A percentile compares a stretch with the other conserved stretches of the same genome.
Evolutionary conservation across 2,797 vertebrate genomes (phyloP).

Genomic region (Oryzias dopingdopingensis): DNA sequence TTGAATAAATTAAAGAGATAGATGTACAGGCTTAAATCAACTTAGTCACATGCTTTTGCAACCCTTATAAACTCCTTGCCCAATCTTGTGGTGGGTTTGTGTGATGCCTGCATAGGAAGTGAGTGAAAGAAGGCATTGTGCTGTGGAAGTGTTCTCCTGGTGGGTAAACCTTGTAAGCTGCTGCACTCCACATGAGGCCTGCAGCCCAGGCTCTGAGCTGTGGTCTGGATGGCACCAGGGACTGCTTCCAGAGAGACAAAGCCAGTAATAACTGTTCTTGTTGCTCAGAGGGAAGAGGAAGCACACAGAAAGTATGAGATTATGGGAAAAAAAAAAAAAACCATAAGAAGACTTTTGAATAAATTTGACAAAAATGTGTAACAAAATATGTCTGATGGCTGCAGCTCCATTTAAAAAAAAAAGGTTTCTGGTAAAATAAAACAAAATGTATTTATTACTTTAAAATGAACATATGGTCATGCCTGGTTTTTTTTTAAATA

Average conservation of each 20-base stretch:
- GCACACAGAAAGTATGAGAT: slow-evolving; percentile 28
- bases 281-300: slow-evolving; percentile 43
- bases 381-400: neutral
- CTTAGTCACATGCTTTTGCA: neutral
- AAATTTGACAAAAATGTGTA: neutral
- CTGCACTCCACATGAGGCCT: slow-evolving; percentile 69
- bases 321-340: neutral
- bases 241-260: slow-evolving; percentile 42
- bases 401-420: neutral
- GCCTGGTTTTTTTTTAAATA: too few relatives aligned
- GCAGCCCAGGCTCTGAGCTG: slow-evolving; percentile 62
- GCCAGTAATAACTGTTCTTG: slow-evolving; percentile 20
- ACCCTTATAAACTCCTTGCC: slow-evolving; percentile 43
- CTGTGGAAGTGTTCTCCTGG: slow-evolving; percentile 65
- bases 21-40: slow-evolving; percentile 16
- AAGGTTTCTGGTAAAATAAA: slow-evolving; percentile 7
- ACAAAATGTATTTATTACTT: too few relatives aligned
- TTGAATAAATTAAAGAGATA: slow-evolving; percentile 53
- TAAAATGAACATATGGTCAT: too few relatives aligned
- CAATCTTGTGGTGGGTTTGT: slow-evolving; percentile 53
- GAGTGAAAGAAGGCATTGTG: slow-evolving; percentile 78
- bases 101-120: slow-evolving; percentile 50
- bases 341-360: neutral
- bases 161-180: slow-evolving; percentile 68
- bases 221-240: slow-evolving; percentile 66